phyloP scores from a whole-genome alignment of 1,140 invertebrate genomes.

The Drosophila nikananu region DNA sequence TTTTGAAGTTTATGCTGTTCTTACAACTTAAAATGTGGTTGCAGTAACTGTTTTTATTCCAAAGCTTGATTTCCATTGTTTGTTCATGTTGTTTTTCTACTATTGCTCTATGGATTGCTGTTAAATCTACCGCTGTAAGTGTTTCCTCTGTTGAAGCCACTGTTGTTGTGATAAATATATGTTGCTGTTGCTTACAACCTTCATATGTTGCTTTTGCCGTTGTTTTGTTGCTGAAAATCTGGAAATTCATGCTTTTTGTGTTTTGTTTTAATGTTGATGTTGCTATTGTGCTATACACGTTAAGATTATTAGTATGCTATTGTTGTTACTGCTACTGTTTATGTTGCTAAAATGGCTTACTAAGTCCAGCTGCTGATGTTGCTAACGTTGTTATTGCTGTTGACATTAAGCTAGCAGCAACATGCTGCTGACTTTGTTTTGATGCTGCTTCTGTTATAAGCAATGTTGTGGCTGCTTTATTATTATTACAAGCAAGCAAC shows the following conservation, averaged over 20 bases:
- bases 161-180: not conserved
- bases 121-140: not conserved
- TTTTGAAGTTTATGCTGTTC: not conserved
- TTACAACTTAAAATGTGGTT: not conserved
- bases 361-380: not conserved
- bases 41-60: not conserved
- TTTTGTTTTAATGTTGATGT: not conserved
- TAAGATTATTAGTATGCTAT: not conserved
- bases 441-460: not conserved
- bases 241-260: not conserved
- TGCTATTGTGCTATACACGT: not conserved
- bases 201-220: not conserved
- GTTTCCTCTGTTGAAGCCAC: not conserved
- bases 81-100: not conserved
- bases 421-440: not conserved
- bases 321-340: not conserved
- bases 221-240: not conserved
- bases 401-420: not conserved
- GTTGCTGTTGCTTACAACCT: not conserved
- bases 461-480: not conserved
- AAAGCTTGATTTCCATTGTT: not conserved
- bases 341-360: not conserved
- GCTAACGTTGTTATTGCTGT: not conserved
- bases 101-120: not conserved
- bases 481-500: conserved; percentile 46